phyloP scores from a whole-genome alignment of 2,888 invertebrate species.

The Diadegma fenestrale region DNA sequence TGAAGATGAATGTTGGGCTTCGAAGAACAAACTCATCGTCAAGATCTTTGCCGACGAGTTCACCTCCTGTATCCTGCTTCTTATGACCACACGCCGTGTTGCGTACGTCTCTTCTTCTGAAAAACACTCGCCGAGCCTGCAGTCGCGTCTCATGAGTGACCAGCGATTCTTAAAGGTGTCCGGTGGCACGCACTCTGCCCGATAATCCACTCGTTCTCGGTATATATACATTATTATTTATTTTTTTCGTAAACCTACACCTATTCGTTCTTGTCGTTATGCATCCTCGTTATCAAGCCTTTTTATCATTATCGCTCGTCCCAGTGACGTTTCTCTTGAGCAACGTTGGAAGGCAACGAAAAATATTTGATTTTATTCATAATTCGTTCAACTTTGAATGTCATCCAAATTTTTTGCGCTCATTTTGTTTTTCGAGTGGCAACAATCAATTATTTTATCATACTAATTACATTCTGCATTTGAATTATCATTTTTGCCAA shows the following conservation, averaged over 20 bases:
- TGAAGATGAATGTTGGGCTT: constrained; percentile 56
- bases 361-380: too few species aligned
- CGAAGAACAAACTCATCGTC: constrained; percentile 58
- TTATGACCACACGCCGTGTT: constrained; percentile 38
- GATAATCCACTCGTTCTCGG: constrained; percentile 59
- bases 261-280: constrained; percentile 49
- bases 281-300: constrained; percentile 23
- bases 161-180: constrained; percentile 47
- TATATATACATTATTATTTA: constrained; percentile 43
- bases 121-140: constrained; percentile 16
- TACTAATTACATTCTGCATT: too few species aligned
- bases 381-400: too few species aligned
- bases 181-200: constrained; percentile 47
- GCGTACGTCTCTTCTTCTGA: constrained; percentile 21
- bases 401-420: too few species aligned
- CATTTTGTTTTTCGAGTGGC: too few species aligned
- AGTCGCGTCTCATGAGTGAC: constrained; percentile 7
- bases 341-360: too few species aligned
- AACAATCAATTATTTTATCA: too few species aligned
- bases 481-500: too few species aligned
- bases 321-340: background rate
- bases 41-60: constrained; percentile 52
- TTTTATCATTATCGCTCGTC: constrained; percentile 7
- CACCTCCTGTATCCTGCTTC: background rate
- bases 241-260: constrained; percentile 59